Conservation (phyloP, 2,113 vertebrate species). For the Haliaeetus leucogaster region DNA sequence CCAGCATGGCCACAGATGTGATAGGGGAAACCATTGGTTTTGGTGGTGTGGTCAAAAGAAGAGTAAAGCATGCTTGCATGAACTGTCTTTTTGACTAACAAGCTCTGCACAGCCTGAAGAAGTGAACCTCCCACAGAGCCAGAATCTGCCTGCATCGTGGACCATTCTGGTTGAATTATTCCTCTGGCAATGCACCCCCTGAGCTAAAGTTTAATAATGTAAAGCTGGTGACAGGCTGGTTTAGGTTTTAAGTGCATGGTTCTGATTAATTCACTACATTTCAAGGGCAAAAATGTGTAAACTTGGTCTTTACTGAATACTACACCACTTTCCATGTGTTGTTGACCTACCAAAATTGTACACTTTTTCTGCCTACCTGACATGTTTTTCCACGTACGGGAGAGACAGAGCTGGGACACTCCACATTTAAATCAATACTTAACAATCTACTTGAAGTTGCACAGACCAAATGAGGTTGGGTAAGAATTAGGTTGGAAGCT, state of each 20-base stretch:
- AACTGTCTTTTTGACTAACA: not conserved
- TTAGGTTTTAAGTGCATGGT: not conserved
- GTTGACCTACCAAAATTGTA: not conserved
- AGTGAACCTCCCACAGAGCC: constrained; percentile 16
- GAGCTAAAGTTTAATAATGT: not conserved
- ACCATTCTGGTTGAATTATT: constrained; percentile 11
- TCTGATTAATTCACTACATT: constrained; percentile 13
- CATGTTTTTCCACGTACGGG: not conserved
- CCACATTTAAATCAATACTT: not conserved
- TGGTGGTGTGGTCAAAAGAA: constrained; percentile 25
- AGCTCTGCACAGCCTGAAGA: constrained; percentile 3
- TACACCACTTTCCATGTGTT: not conserved
- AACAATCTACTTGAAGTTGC: not conserved
- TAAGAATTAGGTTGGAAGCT: not conserved
- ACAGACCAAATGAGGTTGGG: not conserved
- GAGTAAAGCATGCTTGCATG: not conserved
- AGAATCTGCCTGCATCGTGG: not conserved
- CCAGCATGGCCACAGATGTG: constrained; percentile 46
- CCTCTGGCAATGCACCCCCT: not conserved
- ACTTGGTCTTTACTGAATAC: not conserved
- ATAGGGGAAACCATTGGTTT: constrained; percentile 50
- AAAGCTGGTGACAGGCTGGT: constrained; percentile 14
- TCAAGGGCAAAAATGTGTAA: not conserved
- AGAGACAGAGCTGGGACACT: not conserved
- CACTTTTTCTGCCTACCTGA: not conserved